Base-by-base conservation (phyloP, 2,797 vertebrate species). In the Phrynocephalus forsythii region DNA sequence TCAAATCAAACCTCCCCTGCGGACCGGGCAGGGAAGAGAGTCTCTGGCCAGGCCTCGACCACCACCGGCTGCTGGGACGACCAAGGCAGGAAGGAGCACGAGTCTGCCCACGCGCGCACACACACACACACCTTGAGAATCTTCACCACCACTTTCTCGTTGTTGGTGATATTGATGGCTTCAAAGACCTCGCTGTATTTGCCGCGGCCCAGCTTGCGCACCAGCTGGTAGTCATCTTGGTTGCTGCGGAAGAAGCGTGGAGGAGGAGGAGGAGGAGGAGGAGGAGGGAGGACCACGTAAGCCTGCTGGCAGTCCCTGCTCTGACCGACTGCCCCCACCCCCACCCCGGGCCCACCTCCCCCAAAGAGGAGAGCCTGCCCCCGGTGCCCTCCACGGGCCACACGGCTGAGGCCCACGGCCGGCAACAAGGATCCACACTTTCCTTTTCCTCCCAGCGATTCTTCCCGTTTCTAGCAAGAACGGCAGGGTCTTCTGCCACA, bases 161-260 rank as follows among this genome's bases (percentile, higher is more conserved):
- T 98, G 91, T 97, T 98, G 87, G 97, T 98, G 93, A 98, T 97
- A 95, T 98, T 98, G 90, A 98, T 97, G 38, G 97, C 97, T 93
- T 98, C 97, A 60, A 98, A 98, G 75, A 98, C 97, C 83, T 98
- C 97, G 0, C 97, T 98, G 95, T 98, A 98, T 79, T 98, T 98
- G 84, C 97, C 97, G 0, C 97, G 96, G 8, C 97, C 97, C 0
- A 98, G 94, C 85, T 98, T 97, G 68, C 97, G 93, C 87, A 98
- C 97, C 24, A 98, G 90, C 94, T 98, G 97, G 73, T 97, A 97
- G 93, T 98, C 97, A 5, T 98, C 97, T 89, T 98, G 97, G 92
- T 98, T 98, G 76, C 97, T 98, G 85, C 0, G 0, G 0, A 48
- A n/a, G 48, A 44, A 26, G 69, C 28, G 6, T 10, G 78, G 28